Percentiles rank a stretch among this genome's conserved stretches.
These are phyloP conservation scores for Arctocebus calabarensis DNA, from an alignment of 2,797 vertebrate genomes.

Conservation along the genomic window DNA sequence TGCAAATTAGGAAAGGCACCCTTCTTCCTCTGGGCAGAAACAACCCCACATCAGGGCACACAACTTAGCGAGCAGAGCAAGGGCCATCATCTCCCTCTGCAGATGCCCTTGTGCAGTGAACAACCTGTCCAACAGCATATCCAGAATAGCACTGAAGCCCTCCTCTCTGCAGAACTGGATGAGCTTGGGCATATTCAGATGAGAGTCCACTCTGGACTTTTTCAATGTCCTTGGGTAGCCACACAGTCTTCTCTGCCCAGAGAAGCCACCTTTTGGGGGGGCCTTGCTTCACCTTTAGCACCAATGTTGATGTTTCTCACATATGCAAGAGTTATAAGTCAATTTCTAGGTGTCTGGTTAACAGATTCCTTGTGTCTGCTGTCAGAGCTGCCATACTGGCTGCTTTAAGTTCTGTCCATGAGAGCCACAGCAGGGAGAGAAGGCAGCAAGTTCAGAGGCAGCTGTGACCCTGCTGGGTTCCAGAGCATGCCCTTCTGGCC, in stretches of 20 bases:
- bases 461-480: constrained; percentile 4
- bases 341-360: constrained; percentile 38
- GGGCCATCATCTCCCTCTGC: background rate
- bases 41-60: background rate
- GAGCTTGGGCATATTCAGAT: background rate
- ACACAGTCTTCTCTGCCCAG: constrained; percentile 31
- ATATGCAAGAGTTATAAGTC: constrained; percentile 44
- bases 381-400: background rate
- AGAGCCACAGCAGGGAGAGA: constrained; percentile 54
- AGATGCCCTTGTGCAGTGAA: constrained; percentile 15
- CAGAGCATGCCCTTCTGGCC: constrained; percentile 17
- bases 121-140: background rate
- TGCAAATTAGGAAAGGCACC: constrained; percentile 65
- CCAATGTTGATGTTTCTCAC: constrained; percentile 72
- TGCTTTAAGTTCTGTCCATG: constrained; percentile 49
- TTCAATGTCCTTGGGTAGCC: constrained; percentile 22
- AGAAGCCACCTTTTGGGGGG: constrained; percentile 41
- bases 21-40: background rate
- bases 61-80: background rate
- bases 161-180: background rate
- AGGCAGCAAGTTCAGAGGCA: constrained; percentile 52
- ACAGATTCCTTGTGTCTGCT: constrained; percentile 19
- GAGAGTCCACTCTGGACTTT: background rate
- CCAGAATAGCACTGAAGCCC: constrained; percentile 16
- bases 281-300: constrained; percentile 72